Base-by-base conservation (phyloP, 2,888 invertebrate species). In the Argyresthia albistria region DNA sequence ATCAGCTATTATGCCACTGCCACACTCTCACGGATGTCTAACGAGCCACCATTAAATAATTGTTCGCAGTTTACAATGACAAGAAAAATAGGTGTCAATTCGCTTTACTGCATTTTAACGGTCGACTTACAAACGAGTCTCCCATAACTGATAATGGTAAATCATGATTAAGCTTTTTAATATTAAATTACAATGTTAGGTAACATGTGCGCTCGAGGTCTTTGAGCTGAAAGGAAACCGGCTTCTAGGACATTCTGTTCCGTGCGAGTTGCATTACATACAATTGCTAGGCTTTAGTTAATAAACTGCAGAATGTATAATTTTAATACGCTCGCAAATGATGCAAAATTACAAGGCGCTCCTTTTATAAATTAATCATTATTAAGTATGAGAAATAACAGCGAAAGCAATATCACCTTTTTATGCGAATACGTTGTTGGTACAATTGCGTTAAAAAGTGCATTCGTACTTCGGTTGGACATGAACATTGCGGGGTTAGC, bases 41-140 rank as follows among this genome's bases (percentile, higher is more conserved):
- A 63, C 47, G 52, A 54, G 62, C 57, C 57, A 15, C 60, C 60
- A 36, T 9, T 14, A 25, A 10, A 25, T 73, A 73, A 77, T 79
- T 76, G 72, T 72, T 71, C 25, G 25, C 25, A 25, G 25, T 25
- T 25, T 60, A 51, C 67, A 61, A 61, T 69, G 74, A 74, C 76
- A 76, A 71, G 73, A 75, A 71, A 70, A 70, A 73, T 73, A 62
- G 67, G 63, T 60, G 63, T 61, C 63, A 61, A 54, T 58, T 55
- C 56, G 57, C 36, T 51, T 36, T 35, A 35, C 36, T 1, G n/a
- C 25, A 8, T 43, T 50, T 59, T 59, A 64, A 60, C 62, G 60
- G 62, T 58, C 60, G 50, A 35, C 35, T 36, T 25, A 25, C 25
- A 25, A 25, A 25, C 25, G 25, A 47, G 12, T 47, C 35, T 25